Percentiles rank a stretch among this genome's conserved stretches.
phyloP scores from a whole-genome alignment of 2,888 invertebrate genomes.

The Chrysolina haemoptera region DNA sequence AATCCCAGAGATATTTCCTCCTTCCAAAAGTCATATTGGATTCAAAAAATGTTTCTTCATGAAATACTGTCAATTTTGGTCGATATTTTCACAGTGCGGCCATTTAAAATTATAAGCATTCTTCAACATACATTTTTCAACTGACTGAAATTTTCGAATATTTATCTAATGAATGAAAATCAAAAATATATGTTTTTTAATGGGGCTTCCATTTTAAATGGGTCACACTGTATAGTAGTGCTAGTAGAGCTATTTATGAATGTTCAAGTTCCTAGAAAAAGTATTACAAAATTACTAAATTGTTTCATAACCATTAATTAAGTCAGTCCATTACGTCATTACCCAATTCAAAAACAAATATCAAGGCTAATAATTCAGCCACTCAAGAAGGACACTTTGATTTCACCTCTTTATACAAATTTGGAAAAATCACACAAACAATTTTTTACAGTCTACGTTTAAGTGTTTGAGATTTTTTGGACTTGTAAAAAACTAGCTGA shows the following conservation, averaged over 20 bases:
- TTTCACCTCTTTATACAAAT: slow-evolving; percentile 36
- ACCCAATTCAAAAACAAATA: slow-evolving; percentile 20
- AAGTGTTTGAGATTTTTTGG: not conserved
- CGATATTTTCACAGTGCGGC: not conserved
- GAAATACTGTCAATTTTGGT: no score
- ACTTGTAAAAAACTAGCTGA: not conserved
- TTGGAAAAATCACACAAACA: slow-evolving; percentile 33
- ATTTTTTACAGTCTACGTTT: slow-evolving; percentile 16
- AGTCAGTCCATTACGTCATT: slow-evolving; percentile 3
- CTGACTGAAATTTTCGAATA: no score
- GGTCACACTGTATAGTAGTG: no score
- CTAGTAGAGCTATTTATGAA: not conserved
- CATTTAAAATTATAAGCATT: no score
- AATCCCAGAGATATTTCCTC: no score
- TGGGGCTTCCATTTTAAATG: no score
- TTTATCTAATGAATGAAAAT: no score
- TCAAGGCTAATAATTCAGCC: slow-evolving; percentile 24
- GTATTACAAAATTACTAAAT: not conserved
- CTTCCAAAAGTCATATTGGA: no score
- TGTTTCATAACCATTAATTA: not conserved
- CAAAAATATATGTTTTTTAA: no score
- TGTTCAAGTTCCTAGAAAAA: not conserved
- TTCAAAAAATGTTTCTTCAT: no score
- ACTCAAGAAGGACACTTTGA: slow-evolving; percentile 43
- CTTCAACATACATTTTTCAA: no score